Base-by-base conservation (phyloP, 2,888 invertebrate species). In the Lutraria lutraria region DNA sequence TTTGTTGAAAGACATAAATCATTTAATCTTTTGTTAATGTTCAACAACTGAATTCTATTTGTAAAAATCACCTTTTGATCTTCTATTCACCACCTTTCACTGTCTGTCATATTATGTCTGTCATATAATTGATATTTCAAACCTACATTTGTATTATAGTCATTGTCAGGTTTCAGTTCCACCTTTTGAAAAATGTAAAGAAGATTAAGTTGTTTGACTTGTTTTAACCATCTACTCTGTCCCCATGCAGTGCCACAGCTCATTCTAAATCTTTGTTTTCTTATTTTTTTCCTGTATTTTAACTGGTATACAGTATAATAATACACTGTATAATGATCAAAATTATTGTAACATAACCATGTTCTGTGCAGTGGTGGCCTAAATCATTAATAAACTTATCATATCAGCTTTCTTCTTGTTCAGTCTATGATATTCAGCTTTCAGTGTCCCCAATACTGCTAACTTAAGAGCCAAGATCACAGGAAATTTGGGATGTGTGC, bases 111-210 rank as follows among this genome's bases (percentile, higher is more conserved):
- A n/a, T n/a, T n/a, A n/a, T n/a, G n/a, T n/a, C n/a, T 56, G 16
- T 31, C 6, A 72, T 72, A 12, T 2, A 29, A 72, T 72, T 72
- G 72, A 72, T 72, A 72, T 29, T 63, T 63, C 13, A 72, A 72
- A 72, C 19, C 68, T 68, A 72, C 31, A 72, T 29, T 63, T 63
- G 4, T 15, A 29, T 72, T 12, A 29, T 29, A 31, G 29, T 72
- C 72, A 72, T 72, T 72, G 4, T 72, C 29, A 56, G n/a, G 63
- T 63, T 29, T 72, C 31, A 31, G 72, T 72, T 72, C 31, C 72
- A 31, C 72, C 31, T 72, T 3, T 31, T 31, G 19, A 72, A 72
- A 72, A 31, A n/a, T 31, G 72, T 29, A 2, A 31, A 72, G 31
- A 68, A n/a, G 4, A 8, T 72, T 63, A n/a, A n/a, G 21, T 63